Percentiles rank a stretch among this genome's conserved stretches.
Conservation (phyloP, 2,113 vertebrate genomes). For the Sapayoa aenigma region DNA sequence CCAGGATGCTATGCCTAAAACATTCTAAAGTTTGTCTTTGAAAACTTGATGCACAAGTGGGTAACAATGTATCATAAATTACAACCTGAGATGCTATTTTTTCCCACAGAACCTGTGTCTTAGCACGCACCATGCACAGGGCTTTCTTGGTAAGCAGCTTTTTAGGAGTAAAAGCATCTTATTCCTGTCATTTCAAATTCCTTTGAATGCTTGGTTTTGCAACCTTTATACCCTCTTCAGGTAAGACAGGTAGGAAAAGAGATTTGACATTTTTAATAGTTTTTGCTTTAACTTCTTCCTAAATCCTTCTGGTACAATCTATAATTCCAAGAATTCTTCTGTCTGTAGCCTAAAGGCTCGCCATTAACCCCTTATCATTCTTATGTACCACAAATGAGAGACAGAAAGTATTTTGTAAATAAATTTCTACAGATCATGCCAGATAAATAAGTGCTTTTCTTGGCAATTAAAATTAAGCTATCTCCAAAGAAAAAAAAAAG, state of each 20-base stretch:
- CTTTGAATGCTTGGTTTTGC: background rate
- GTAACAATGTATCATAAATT: background rate
- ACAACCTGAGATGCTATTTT: background rate
- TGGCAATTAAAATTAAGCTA: background rate
- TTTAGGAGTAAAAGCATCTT: background rate
- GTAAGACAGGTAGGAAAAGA: background rate
- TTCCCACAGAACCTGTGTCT: background rate
- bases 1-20: background rate
- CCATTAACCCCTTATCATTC: background rate
- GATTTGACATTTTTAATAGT: constrained; percentile 1
- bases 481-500: background rate
- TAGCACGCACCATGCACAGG: background rate
- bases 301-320: background rate
- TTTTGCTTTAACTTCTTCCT: constrained; percentile 25
- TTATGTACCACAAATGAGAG: background rate
- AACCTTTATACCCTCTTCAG: background rate
- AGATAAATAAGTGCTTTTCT: background rate
- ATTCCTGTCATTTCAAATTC: background rate
- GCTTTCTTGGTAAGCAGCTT: background rate
- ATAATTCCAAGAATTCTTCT: background rate
- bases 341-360: background rate
- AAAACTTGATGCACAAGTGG: background rate
- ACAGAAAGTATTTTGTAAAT: background rate
- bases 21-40: background rate
- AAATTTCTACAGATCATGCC: background rate